Evolutionary conservation across 92 coral and sea anemone genomes (phyloP).

Genomic region (Bergia puertoricense): DNA sequence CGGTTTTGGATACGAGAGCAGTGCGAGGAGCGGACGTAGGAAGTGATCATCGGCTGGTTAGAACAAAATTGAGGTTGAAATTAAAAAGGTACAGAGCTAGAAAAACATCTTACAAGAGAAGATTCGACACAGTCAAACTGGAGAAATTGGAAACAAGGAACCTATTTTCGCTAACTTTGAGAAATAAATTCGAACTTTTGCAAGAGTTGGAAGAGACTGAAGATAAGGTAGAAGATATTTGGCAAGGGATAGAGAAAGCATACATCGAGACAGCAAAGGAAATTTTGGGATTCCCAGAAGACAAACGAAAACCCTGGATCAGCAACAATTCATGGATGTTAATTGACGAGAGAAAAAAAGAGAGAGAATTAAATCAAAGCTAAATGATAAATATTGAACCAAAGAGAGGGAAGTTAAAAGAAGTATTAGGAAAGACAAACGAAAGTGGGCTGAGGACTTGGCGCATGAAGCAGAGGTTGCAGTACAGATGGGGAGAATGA

Average conservation of each 20-base stretch:
- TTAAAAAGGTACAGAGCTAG: background rate
- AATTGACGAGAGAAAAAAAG: conserved; percentile 16
- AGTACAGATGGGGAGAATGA: too few relatives aligned
- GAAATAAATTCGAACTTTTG: background rate
- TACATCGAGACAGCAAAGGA: background rate
- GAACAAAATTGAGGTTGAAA: background rate
- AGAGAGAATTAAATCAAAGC: background rate
- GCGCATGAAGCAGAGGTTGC: too few relatives aligned
- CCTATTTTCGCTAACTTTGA: background rate
- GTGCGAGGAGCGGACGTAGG: background rate
- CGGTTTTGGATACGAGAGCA: too few relatives aligned
- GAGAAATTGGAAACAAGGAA: background rate
- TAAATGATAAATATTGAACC: too few relatives aligned
- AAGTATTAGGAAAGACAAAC: too few relatives aligned
- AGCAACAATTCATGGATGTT: background rate
- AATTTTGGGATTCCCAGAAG: background rate
- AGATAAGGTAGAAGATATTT: background rate
- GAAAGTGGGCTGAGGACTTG: too few relatives aligned
- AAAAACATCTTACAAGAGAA: background rate
- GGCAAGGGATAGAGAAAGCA: background rate
- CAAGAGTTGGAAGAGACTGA: background rate
- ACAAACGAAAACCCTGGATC: background rate
- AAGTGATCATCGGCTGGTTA: background rate
- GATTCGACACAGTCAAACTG: background rate
- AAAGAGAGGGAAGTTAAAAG: too few relatives aligned